Conservation (phyloP, 2,888 invertebrate species). For the Lepetodrilus schrolli region DNA sequence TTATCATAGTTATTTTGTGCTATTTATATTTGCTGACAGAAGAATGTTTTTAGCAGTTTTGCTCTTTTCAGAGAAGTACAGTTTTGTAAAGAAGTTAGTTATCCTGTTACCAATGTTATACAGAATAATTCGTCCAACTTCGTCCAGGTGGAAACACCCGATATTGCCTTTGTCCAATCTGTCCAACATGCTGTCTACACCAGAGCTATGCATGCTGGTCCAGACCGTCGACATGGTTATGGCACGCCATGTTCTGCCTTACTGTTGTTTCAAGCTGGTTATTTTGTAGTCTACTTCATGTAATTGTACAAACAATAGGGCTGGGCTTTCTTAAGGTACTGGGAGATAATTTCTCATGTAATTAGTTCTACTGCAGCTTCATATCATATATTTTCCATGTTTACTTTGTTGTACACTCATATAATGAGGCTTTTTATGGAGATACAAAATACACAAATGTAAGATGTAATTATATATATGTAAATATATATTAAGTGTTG, state of each 20-base stretch:
- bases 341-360: neutral
- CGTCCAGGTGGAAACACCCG: constrained; percentile 4
- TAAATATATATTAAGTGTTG: neutral
- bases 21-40: too few species aligned
- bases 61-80: too few species aligned
- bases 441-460: neutral
- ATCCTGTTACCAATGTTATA: too few species aligned
- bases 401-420: neutral
- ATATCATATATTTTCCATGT: neutral
- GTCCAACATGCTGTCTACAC: neutral
- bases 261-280: neutral
- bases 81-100: too few species aligned
- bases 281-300: too few species aligned
- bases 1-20: too few species aligned
- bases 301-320: too few species aligned
- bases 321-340: too few species aligned
- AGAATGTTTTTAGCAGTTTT: too few species aligned
- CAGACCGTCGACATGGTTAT: too few species aligned
- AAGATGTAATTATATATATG: too few species aligned
- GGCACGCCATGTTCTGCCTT: constrained; percentile 6
- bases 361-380: neutral
- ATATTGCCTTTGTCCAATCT: neutral
- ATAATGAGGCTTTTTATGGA: neutral
- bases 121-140: too few species aligned
- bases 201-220: constrained; percentile 8